Evolutionary conservation across 2,888 invertebrate species (phyloP).

Genomic region (Nemotelus nigrinus): DNA sequence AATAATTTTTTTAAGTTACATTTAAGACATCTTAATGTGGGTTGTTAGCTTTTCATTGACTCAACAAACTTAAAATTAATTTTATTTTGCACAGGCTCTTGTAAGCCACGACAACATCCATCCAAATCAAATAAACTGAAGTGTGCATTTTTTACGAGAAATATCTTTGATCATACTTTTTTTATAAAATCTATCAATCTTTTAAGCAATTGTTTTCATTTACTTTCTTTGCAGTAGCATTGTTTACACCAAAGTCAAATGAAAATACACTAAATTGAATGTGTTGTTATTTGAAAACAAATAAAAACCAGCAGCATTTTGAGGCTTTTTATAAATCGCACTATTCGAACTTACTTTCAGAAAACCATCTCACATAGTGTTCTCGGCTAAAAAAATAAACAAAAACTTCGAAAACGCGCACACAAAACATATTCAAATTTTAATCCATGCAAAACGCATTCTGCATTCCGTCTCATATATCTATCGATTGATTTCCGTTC

Average conservation of each 20-base stretch:
- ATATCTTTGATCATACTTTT: no score
- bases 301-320: conserved; percentile 50
- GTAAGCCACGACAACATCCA: no score
- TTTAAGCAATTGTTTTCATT: no score
- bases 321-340: conserved; percentile 52
- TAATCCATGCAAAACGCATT: neutral
- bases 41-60: no score
- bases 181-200: no score
- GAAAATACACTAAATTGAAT: conserved; percentile 10
- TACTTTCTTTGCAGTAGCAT: neutral
- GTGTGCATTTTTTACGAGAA: no score
- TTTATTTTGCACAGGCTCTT: no score
- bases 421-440: conserved; percentile 11
- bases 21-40: no score
- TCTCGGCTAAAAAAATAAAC: conserved; percentile 11
- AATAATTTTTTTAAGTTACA: no score
- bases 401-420: conserved; percentile 1
- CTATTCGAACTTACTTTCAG: conserved; percentile 38
- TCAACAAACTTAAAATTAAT: no score
- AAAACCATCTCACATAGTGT: neutral
- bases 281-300: conserved; percentile 33
- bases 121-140: no score
- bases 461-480: neutral
- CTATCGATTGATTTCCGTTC: neutral
- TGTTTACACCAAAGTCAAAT: conserved; percentile 18